phyloP scores from a whole-genome alignment of 1,140 invertebrate genomes.

The Anoplolepis gracilipes region DNA sequence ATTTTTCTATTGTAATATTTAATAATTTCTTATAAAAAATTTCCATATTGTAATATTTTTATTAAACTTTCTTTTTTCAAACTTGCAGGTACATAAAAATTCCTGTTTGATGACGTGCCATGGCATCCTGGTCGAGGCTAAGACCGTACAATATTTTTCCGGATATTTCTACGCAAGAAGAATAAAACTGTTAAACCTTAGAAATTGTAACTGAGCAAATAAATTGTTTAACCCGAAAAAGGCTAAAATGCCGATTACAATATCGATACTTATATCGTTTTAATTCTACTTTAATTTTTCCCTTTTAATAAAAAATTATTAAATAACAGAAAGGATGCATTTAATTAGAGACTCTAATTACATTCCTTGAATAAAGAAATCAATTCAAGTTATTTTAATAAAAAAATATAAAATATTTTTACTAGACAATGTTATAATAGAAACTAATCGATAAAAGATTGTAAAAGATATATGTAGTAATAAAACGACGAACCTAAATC shows the following conservation, averaged over 20 bases:
- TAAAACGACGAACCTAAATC: background rate
- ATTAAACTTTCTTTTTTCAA: slow-evolving; percentile 15
- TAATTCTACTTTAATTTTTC: slow-evolving; percentile 6
- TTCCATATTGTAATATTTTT: background rate
- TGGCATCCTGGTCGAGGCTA: slow-evolving; percentile 62
- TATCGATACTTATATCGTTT: background rate
- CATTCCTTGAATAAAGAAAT: background rate
- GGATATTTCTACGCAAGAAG: background rate
- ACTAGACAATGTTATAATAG: background rate
- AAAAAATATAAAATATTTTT: background rate
- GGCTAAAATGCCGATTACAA: background rate
- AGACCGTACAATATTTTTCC: slow-evolving; percentile 57
- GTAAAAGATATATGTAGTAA: background rate
- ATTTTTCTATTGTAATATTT: background rate
- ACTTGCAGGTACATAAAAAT: slow-evolving; percentile 60
- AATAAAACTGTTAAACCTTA: slow-evolving; percentile 21
- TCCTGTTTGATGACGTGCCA: slow-evolving; percentile 58
- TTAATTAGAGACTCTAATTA: background rate
- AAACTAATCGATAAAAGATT: background rate
- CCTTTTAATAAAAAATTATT: background rate
- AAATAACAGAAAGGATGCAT: background rate
- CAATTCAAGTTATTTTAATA: background rate
- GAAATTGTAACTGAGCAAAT: slow-evolving; percentile 26
- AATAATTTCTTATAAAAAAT: background rate
- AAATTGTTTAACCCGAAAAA: slow-evolving; percentile 19